Conservation (phyloP, 2,888 invertebrate species). For the Agelastica alni region DNA sequence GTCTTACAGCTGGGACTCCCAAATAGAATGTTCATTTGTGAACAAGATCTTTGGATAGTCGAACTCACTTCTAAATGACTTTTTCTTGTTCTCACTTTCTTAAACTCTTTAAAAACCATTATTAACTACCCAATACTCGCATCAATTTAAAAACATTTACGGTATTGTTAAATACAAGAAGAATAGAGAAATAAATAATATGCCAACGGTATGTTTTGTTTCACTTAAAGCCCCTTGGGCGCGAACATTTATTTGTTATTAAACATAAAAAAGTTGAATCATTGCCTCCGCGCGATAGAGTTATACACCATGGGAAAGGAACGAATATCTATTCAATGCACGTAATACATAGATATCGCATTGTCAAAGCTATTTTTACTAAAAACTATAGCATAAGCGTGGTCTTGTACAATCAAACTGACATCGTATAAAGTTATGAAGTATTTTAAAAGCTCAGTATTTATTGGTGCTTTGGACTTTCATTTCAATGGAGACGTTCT, state of each 20-base stretch:
- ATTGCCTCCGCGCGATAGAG: conserved; percentile 7
- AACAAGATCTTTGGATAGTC: no score
- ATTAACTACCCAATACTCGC: no score
- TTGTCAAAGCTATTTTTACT: conserved; percentile 16
- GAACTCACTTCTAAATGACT: no score
- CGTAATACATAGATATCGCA: conserved; percentile 17
- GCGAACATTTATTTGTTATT: conserved; percentile 10
- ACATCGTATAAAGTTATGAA: conserved; percentile 16
- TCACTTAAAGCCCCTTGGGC: conserved; percentile 5
- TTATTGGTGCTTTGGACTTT: no score
- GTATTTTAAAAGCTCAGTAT: conserved; percentile 12
- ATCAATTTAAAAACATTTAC: no score
- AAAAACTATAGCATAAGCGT: conserved; percentile 11
- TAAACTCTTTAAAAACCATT: no score
- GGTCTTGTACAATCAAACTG: conserved; percentile 11
- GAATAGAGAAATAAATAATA: no score
- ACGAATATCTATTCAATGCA: conserved; percentile 10
- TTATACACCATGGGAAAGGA: background rate
- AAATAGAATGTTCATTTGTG: no score
- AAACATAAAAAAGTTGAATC: conserved; percentile 11
- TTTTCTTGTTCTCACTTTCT: no score
- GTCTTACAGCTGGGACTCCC: no score
- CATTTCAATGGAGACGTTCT: background rate
- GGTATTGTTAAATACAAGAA: no score
- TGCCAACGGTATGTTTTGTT: background rate